These are phyloP conservation scores for Acrobasis suavella DNA, from an alignment of 2,888 invertebrate species.

Conservation along the genomic window DNA sequence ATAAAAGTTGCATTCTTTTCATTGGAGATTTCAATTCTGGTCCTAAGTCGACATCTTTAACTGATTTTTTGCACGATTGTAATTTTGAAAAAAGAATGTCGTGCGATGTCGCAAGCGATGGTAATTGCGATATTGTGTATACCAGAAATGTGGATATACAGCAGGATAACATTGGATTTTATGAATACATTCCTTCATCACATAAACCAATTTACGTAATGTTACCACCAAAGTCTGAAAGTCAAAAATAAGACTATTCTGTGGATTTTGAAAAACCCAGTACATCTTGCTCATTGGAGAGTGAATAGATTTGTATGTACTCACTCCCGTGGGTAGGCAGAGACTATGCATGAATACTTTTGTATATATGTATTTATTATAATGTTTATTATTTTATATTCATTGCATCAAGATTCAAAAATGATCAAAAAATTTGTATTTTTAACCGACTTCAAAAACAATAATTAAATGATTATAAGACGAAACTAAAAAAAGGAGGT, in stretches of 20 bases:
- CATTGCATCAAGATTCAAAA: too few relatives aligned
- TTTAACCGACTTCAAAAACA: too few relatives aligned
- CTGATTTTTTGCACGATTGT: neutral
- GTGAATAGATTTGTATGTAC: slow-evolving; percentile 2
- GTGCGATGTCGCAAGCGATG: neutral
- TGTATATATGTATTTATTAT: too few relatives aligned
- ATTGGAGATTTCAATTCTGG: neutral
- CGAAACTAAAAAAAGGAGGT: too few relatives aligned
- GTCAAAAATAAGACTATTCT: neutral
- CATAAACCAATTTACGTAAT: slow-evolving; percentile 25
- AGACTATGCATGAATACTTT: too few relatives aligned
- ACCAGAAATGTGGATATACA: slow-evolving; percentile 21
- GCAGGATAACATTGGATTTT: slow-evolving; percentile 19
- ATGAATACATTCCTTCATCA: slow-evolving; percentile 27
- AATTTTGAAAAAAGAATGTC: neutral
- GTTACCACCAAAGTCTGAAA: slow-evolving; percentile 15
- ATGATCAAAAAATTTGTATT: too few relatives aligned
- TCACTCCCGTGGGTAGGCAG: too few relatives aligned
- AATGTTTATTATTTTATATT: too few relatives aligned
- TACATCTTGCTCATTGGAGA: neutral
- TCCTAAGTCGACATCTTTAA: neutral
- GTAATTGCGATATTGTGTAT: slow-evolving; percentile 18
- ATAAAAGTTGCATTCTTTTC: neutral
- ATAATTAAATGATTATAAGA: too few relatives aligned
- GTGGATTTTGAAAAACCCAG: neutral